phyloP scores from a whole-genome alignment of 2,888 invertebrate species.

The Dicycla oo region DNA sequence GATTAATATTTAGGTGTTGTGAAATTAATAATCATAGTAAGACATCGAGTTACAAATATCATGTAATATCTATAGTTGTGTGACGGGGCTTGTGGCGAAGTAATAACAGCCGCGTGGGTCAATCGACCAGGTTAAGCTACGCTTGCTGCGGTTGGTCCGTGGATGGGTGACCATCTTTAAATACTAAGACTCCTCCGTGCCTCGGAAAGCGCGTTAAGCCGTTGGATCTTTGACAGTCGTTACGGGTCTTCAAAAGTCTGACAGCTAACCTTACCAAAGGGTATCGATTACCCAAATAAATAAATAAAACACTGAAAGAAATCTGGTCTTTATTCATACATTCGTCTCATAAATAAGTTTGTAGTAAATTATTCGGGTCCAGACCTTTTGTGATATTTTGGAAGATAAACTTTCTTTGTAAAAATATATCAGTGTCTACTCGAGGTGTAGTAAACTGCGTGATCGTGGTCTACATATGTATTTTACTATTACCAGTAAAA shows the following conservation, averaged over 20 bases:
- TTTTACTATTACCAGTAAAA: neutral
- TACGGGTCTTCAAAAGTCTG: no score
- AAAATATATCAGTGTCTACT: neutral
- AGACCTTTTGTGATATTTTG: neutral
- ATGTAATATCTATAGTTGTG: no score
- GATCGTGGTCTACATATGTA: neutral
- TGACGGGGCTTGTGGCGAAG: no score
- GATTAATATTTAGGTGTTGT: constrained; percentile 16
- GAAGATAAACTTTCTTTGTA: neutral
- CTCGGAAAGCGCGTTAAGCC: no score
- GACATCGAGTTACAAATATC: no score
- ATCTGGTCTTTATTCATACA: constrained; percentile 18
- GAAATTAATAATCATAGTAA: neutral
- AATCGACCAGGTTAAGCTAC: no score
- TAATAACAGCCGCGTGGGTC: no score
- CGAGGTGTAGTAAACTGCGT: neutral
- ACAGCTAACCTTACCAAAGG: no score
- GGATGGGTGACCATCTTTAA: no score
- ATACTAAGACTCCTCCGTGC: no score
- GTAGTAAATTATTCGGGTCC: constrained; percentile 2
- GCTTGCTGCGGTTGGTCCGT: no score
- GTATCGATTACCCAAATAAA: neutral
- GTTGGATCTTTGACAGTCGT: no score
- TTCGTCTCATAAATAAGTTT: constrained; percentile 18
- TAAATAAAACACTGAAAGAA: neutral